These are phyloP conservation scores for Piscicola geometra DNA, from an alignment of 2,888 invertebrate species.

Conservation along the genomic window DNA sequence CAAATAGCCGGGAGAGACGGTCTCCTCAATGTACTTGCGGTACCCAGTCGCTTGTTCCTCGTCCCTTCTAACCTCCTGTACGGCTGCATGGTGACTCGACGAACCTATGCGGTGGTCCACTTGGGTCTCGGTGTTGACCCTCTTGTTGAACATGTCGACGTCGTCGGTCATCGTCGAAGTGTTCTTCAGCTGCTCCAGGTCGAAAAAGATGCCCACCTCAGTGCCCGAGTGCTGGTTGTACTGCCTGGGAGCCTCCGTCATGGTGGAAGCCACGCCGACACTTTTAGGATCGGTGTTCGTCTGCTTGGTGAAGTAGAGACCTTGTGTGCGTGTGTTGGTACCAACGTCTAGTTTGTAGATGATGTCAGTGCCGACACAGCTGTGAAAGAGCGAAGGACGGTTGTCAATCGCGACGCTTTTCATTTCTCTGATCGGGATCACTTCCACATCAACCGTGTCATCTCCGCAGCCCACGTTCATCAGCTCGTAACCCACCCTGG, in stretches of 20 bases:
- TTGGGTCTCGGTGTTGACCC: slow-evolving; percentile 36
- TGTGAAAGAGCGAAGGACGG: slow-evolving; percentile 44
- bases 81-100: background rate
- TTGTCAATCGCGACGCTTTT: slow-evolving; percentile 49
- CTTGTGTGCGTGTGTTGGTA: slow-evolving; percentile 38
- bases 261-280: slow-evolving; percentile 46
- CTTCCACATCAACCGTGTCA: slow-evolving; percentile 50
- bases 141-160: slow-evolving; percentile 28
- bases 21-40: slow-evolving; percentile 22
- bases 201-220: slow-evolving; percentile 34
- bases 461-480: slow-evolving; percentile 49
- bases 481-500: slow-evolving; percentile 33
- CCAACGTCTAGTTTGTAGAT: slow-evolving; percentile 35
- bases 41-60: slow-evolving; percentile 16
- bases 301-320: slow-evolving; percentile 41
- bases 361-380: slow-evolving; percentile 38
- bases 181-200: slow-evolving; percentile 27
- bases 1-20: slow-evolving; percentile 29
- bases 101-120: slow-evolving; percentile 17
- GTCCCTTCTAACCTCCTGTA: background rate
- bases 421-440: slow-evolving; percentile 46
- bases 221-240: slow-evolving; percentile 33
- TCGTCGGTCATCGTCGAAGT: slow-evolving; percentile 30
- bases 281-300: slow-evolving; percentile 47
- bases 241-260: slow-evolving; percentile 45